Base-by-base conservation (phyloP, 2,888 invertebrate species). In the Phengaris arion region DNA sequence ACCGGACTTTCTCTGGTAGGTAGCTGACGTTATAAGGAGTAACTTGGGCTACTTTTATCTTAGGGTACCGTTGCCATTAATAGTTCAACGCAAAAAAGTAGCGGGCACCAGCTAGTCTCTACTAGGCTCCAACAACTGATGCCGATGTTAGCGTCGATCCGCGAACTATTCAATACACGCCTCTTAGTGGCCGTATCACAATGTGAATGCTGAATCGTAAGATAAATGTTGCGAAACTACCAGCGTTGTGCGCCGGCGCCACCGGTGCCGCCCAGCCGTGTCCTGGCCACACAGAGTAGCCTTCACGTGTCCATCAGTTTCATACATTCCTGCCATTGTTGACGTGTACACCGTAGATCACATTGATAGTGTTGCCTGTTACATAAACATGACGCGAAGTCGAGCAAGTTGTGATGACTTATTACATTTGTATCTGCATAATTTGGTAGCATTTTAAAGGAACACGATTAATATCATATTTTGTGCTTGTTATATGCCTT, bases 271-370 rank as follows among this genome's bases (percentile, higher is more conserved):
- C 86, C 85, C 79, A 78, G 74, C 77, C 79, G 52, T 83, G 82
- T 81, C 75, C 76, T 77, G 79, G 78, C 78, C 74, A 77, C 77
- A 78, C 77, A 78, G 74, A 81, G 81, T 77, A 83, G 82, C 91
- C 91, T 90, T 91, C 87, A 89, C 79, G 89, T 89, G 89, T 83
- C 83, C 87, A 86, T 87, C 78, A 79, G 77, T 64, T 81, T 79
- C 74, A 80, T 78, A 80, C 81, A 77, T 81, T 77, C 79, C 77
- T 79, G 78, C 78, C 76, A 76, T 78, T 79, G 77, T 78, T 77
- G 74, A 74, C 13, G 13, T 70, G 74, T 35, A 35, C 35, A 35
- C 35, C 4, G 35, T 77, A 76, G 70, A 78, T 75, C 57, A n/a
- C n/a, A 54, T 55, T 52, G 55, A 54, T 74, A 73, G 35, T 35